A percentile compares a stretch with the other conserved stretches of the same genome.
These are phyloP conservation scores for Paramisgurnus dabryanus DNA, from an alignment of 2,113 vertebrate species.

Conservation along the genomic window DNA sequence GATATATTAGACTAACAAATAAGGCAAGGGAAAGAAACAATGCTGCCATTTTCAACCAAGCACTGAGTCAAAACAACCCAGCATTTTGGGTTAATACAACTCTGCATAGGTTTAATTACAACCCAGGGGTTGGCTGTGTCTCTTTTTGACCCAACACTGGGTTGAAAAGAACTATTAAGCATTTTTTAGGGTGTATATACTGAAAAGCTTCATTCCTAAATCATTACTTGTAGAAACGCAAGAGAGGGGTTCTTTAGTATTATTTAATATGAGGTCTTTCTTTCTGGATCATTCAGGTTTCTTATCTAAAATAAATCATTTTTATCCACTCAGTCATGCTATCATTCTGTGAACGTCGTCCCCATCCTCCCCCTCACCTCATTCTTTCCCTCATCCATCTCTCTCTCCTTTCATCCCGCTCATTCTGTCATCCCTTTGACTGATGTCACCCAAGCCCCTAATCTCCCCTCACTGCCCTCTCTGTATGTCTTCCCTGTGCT, in stretches of 20 bases:
- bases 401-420: neutral
- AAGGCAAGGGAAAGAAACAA: neutral
- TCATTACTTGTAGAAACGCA: neutral
- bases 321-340: neutral
- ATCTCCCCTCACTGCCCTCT: conserved; percentile 18
- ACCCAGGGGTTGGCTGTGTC: too few relatives aligned
- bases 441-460: conserved; percentile 15
- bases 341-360: neutral
- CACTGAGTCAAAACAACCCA: too few relatives aligned
- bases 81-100: too few relatives aligned
- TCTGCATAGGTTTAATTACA: too few relatives aligned
- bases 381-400: conserved; percentile 3
- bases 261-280: neutral
- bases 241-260: conserved; percentile 8
- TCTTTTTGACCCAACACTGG: too few relatives aligned
- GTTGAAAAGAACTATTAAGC: too few relatives aligned
- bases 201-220: too few relatives aligned
- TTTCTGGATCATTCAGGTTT: conserved; percentile 32
- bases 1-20: neutral
- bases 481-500: conserved; percentile 8
- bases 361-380: neutral
- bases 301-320: conserved; percentile 9
- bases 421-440: conserved; percentile 20
- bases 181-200: too few relatives aligned
- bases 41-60: too few relatives aligned